These are phyloP conservation scores for Genyomyrus donnyi DNA, from an alignment of 2,113 vertebrate genomes.

Conservation along the genomic window DNA sequence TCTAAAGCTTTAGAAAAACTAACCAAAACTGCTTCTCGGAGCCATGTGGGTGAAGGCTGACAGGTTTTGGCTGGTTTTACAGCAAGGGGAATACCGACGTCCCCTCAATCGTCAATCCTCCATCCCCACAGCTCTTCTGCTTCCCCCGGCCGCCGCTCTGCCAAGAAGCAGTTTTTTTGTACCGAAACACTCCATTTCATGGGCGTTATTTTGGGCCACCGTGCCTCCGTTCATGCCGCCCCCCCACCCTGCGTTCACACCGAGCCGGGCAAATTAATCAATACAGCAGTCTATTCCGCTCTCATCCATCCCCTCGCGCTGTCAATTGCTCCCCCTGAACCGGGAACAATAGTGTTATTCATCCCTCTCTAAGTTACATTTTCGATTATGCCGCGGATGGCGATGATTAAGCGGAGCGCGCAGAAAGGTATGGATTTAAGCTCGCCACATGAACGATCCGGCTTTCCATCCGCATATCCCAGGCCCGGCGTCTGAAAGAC, in stretches of 20 bases:
- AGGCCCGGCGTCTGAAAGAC: neutral
- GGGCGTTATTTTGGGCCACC: neutral
- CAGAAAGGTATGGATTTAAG: neutral
- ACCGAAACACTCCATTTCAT: neutral
- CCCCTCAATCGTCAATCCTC: neutral
- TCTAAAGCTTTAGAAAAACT: neutral
- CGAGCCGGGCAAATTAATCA: neutral
- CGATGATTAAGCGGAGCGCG: neutral
- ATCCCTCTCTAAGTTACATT: neutral
- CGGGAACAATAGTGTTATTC: conserved; percentile 4
- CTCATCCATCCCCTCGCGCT: neutral
- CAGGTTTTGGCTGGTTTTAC: neutral
- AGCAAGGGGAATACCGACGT: neutral
- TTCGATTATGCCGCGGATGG: neutral
- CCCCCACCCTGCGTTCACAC: neutral
- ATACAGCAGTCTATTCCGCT: neutral
- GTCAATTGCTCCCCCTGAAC: neutral
- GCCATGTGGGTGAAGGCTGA: neutral
- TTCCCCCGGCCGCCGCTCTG: neutral
- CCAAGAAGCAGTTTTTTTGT: neutral
- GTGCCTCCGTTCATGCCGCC: neutral
- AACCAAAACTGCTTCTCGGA: neutral
- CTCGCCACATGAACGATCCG: neutral
- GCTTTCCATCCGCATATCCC: neutral
- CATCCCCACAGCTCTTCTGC: neutral